Evolutionary conservation across 1,140 invertebrate genomes (phyloP).

Genomic region (Rhyzopertha dominica): DNA sequence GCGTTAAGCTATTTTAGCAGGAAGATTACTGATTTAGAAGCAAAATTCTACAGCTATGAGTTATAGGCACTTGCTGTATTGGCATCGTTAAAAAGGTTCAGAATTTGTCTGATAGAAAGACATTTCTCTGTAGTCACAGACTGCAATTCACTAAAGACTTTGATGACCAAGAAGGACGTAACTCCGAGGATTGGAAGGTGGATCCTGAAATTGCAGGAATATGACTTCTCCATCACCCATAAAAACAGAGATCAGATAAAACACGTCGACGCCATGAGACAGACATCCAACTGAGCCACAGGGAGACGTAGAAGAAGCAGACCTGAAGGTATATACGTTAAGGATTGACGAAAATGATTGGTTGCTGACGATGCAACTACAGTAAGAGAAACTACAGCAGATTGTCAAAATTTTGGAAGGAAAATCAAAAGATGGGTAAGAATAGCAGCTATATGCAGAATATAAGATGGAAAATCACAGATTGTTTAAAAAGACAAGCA

Average conservation of each 20-base stretch:
- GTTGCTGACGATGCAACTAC: too few species aligned
- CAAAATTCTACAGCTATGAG: not conserved
- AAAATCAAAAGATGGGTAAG: too few species aligned
- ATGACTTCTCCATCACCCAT: slow-evolving; percentile 24
- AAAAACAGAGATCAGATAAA: slow-evolving; percentile 18
- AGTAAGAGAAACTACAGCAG: too few species aligned
- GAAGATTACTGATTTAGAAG: not conserved
- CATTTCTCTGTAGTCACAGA: slow-evolving; percentile 1
- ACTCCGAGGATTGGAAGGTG: slow-evolving; percentile 23
- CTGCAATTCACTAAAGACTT: slow-evolving; percentile 24
- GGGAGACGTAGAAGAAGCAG: slow-evolving; percentile 11
- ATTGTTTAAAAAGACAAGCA: too few species aligned
- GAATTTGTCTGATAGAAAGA: not conserved
- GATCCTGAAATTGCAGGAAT: slow-evolving; percentile 28
- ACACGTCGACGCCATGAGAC: slow-evolving; percentile 25
- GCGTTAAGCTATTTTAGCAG: not conserved
- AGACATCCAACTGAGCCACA: not conserved
- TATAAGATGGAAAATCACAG: too few species aligned
- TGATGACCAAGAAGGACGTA: slow-evolving; percentile 35
- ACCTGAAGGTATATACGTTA: too few species aligned
- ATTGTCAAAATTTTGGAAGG: too few species aligned
- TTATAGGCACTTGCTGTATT: slow-evolving; percentile 1
- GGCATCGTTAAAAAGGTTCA: not conserved
- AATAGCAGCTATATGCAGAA: too few species aligned
- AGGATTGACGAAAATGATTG: too few species aligned